Conservation (phyloP, 2,113 vertebrate species). For the Stigmatopora argus region DNA sequence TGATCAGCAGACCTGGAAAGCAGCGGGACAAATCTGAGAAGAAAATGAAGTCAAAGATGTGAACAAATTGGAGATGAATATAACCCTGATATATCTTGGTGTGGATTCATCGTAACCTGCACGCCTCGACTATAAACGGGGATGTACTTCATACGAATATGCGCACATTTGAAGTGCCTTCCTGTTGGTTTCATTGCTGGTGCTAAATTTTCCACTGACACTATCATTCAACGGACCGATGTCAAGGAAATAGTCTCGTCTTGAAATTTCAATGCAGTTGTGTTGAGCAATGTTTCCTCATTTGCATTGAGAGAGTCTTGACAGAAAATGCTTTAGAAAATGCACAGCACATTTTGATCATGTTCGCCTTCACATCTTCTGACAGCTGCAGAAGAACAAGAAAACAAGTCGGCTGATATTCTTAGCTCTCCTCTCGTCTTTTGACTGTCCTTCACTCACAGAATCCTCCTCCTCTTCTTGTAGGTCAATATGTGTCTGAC, state of each 20-base stretch:
- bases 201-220: conserved; percentile 86
- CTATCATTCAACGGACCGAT: conserved; percentile 54
- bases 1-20: background rate
- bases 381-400: conserved; percentile 5
- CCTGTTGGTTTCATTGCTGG: conserved; percentile 78
- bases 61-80: background rate
- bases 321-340: background rate
- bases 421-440: conserved; percentile 32
- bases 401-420: conserved; percentile 31
- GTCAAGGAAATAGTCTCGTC: background rate
- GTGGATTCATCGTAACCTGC: conserved; percentile 51
- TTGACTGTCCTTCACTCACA: conserved; percentile 27
- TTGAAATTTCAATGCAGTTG: background rate
- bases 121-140: conserved; percentile 43
- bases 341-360: conserved; percentile 5
- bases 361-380: background rate
- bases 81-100: conserved; percentile 38
- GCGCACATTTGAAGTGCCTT: conserved; percentile 65
- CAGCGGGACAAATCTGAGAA: background rate
- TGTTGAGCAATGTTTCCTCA: background rate
- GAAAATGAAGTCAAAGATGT: background rate
- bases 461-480: conserved; percentile 9
- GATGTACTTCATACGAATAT: conserved; percentile 46
- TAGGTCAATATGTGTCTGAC: conserved; percentile 31
- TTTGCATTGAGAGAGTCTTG: background rate